Evolutionary conservation across 1,140 invertebrate genomes (phyloP), one percentile per base, ranked within the genome.

Genomic region (Araneus ventricosus): DNA sequence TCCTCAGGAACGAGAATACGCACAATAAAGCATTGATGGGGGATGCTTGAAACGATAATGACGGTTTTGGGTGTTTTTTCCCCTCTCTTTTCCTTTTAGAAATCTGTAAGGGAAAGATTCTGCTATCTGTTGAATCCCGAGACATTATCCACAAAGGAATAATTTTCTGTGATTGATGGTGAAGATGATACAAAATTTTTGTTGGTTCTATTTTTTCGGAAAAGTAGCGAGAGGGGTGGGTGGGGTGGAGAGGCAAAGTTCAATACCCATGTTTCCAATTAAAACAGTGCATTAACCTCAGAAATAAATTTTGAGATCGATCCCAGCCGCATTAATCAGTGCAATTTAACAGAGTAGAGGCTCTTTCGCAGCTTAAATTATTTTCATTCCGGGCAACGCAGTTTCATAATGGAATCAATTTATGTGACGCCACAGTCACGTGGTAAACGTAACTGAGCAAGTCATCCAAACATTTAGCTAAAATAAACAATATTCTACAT

Each of bases 101-200:
- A 34, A 41, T 14, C 45, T 59, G 89, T 75, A 39, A 85, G 30
- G 34, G 63, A 52, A 87, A 57, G 91, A 88, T 93, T 59, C 84
- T 30, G n/a, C 91, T 93, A 93, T 93, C 91, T 93, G 91, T 93
- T 93, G 91, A 93, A 87, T 93, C 63, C 85, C 17, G 63, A 93
- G 91, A 93, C 91, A 88, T 93, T 75, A 93, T 93, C n/a, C 84
- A 93, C 91, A 93, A 93, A 93, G 67, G 91, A 79, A 88, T 93
- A 86, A 87, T 93, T 87, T 59, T 34, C 27, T 20, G 39, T 93
- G 91, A 93, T 93, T 93, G 91, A 93, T 93, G 91, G 34, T 87
- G 85, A 93, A 93, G 91, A 93, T 88, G 91, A 93, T 93, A 93
- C 85, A 88, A 93, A 61, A 45, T 79, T 88, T 93, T 87, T 87